phyloP scores from a whole-genome alignment of 1,140 invertebrate species.

The Neodiprion lecontei region DNA sequence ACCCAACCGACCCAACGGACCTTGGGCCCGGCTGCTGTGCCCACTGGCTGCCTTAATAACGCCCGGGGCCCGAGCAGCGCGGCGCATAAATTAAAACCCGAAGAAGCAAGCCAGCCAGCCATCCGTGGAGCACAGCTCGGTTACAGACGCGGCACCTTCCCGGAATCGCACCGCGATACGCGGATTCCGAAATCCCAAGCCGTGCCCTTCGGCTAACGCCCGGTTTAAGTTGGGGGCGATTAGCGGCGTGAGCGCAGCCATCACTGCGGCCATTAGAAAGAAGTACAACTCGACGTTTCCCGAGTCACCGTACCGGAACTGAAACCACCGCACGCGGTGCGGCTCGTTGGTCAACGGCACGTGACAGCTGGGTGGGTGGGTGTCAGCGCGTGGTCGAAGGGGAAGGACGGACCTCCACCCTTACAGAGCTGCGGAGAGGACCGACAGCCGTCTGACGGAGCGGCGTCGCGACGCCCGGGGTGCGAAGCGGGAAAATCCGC shows the following conservation, averaged over 20 bases:
- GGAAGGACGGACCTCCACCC: neutral
- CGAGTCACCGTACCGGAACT: conserved; percentile 19
- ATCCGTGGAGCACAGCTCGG: neutral
- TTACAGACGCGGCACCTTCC: conserved; percentile 31
- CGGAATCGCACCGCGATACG: conserved; percentile 25
- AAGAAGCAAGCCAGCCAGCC: conserved; percentile 31
- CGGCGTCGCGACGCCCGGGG: neutral
- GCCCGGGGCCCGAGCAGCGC: conserved; percentile 39
- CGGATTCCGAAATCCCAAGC: no score
- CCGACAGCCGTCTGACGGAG: conserved; percentile 22
- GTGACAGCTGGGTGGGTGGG: conserved; percentile 43
- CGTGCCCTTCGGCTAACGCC: neutral
- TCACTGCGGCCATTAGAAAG: conserved; percentile 2
- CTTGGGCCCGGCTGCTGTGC: neutral
- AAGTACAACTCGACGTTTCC: conserved; percentile 16
- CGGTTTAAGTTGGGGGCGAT: neutral
- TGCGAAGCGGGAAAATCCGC: neutral
- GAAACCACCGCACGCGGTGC: conserved; percentile 23
- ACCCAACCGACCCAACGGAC: conserved; percentile 43
- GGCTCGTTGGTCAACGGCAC: conserved; percentile 23
- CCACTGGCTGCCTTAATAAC: conserved; percentile 47
- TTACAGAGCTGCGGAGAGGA: neutral
- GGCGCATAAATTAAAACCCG: conserved; percentile 59
- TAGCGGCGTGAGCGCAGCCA: neutral
- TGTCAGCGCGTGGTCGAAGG: conserved; percentile 27